Conservation (phyloP, 23 tunicate species). For the Trididemnum clinides region DNA sequence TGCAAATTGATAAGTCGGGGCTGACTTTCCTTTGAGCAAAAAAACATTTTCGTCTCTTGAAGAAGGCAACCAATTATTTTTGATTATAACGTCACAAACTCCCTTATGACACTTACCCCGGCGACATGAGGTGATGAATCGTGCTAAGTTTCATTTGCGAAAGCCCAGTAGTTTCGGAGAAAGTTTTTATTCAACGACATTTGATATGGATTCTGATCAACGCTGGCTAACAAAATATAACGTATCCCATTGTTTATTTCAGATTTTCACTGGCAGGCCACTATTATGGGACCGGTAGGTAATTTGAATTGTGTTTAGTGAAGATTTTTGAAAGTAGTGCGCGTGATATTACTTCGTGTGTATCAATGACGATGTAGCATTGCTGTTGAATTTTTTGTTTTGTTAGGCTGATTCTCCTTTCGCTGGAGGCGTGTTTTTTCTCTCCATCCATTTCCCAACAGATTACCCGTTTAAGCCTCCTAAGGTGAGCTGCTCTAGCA, state of each 20-base stretch:
- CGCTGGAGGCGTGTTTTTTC: slow-evolving; percentile 81
- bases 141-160: too few relatives aligned
- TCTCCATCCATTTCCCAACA: slow-evolving; percentile 78
- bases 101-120: too few relatives aligned
- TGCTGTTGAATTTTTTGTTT: background rate
- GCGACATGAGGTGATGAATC: too few relatives aligned
- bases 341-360: background rate
- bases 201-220: too few relatives aligned
- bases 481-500: slow-evolving; percentile 37
- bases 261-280: slow-evolving; percentile 87
- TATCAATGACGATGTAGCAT: background rate
- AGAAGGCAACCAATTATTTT: too few relatives aligned
- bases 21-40: too few relatives aligned
- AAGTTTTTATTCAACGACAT: too few relatives aligned
- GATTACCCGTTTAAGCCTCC: slow-evolving; percentile 93
- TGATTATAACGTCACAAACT: too few relatives aligned
- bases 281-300: slow-evolving; percentile 78
- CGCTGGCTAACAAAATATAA: too few relatives aligned
- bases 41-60: too few relatives aligned
- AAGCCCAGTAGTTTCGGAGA: too few relatives aligned
- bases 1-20: too few relatives aligned
- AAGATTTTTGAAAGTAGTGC: background rate
- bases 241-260: slow-evolving; percentile 11
- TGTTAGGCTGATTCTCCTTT: slow-evolving; percentile 55
- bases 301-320: background rate